These are phyloP conservation scores for Jaculus jaculus DNA, from an alignment of 2,113 vertebrate genomes.

Conservation along the genomic window DNA sequence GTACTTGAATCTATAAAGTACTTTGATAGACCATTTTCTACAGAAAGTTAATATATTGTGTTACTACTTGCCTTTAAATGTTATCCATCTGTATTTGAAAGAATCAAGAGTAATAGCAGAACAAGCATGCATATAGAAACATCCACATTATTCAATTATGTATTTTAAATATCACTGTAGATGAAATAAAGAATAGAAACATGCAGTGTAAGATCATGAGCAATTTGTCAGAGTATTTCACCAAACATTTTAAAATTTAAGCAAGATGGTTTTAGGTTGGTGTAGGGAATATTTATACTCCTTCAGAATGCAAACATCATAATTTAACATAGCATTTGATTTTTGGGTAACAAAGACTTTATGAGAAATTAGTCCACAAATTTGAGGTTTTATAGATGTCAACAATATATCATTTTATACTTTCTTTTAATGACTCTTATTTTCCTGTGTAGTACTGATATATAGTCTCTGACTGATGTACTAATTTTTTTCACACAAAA, in stretches of 20 bases:
- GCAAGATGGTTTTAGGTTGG: slow-evolving; percentile 38
- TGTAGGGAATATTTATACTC: background rate
- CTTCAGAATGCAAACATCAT: slow-evolving; percentile 49
- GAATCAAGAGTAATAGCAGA: slow-evolving; percentile 5
- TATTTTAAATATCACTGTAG: slow-evolving; percentile 69
- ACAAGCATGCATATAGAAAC: slow-evolving; percentile 22
- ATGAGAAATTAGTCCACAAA: slow-evolving; percentile 72
- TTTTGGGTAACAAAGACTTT: slow-evolving; percentile 63
- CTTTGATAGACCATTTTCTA: slow-evolving; percentile 25
- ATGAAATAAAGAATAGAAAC: slow-evolving; percentile 73
- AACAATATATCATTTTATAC: slow-evolving; percentile 31
- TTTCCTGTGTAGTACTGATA: background rate
- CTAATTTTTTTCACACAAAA: slow-evolving; percentile 9
- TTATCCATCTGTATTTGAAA: background rate
- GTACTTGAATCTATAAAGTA: slow-evolving; percentile 41
- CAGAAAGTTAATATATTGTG: slow-evolving; percentile 17
- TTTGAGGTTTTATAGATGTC: slow-evolving; percentile 44
- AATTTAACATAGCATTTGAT: slow-evolving; percentile 45
- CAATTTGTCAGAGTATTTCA: slow-evolving; percentile 53
- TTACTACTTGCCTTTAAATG: slow-evolving; percentile 26
- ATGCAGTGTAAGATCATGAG: slow-evolving; percentile 61
- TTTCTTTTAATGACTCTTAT: slow-evolving; percentile 64
- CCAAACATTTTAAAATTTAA: slow-evolving; percentile 41
- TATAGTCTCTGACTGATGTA: slow-evolving; percentile 57
- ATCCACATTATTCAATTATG: slow-evolving; percentile 63